Base-by-base conservation (phyloP, 2,888 invertebrate genomes). In the Schrankia costaestrigalis region DNA sequence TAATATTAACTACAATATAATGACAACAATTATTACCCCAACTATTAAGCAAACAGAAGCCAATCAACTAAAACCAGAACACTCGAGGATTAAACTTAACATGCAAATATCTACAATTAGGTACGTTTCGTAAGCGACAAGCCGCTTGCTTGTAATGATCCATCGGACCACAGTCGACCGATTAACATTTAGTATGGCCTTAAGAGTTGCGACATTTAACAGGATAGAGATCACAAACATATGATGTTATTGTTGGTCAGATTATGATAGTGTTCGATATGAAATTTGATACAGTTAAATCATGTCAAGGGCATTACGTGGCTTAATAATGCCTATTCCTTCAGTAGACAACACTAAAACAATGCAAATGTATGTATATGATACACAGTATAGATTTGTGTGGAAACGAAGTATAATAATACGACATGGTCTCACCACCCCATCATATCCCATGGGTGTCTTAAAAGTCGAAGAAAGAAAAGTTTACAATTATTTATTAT, bases 141-240 rank as follows among this genome's bases (percentile, higher is more conserved):
- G 39, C 30, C 19, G 30, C 28, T 55, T 54, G 41, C 54, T 61
- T 62, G 63, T 73, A 74, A 73, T 70, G 72, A 78, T 75, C 65
- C 68, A 72, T 75, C 70, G 58, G 50, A 64, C 57, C 57, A 55
- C 53, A 41, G 47, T 35, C 68, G 73, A 75, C 80, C 78, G 78
- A 80, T 77, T 84, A 81, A 73, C 84, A 84, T 84, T 83, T 83
- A 48, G 66, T 52, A 48, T 63, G 80, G 74, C 84, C 83, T 82
- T 74, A 74, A 46, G 41, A 36, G 56, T 81, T 81, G 62, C 77
- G 62, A 76, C 76, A 78, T 50, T 39, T 33, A 31, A 36, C 34
- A 43, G 38, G 47, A 61, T 56, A 55, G 27, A 63, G 56, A 63
- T 65, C 56, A 58, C 55, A 59, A 56, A 54, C 54, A 59, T 56